Evolutionary conservation across 2,113 vertebrate species (phyloP).

Genomic region (Alethe castanea): DNA sequence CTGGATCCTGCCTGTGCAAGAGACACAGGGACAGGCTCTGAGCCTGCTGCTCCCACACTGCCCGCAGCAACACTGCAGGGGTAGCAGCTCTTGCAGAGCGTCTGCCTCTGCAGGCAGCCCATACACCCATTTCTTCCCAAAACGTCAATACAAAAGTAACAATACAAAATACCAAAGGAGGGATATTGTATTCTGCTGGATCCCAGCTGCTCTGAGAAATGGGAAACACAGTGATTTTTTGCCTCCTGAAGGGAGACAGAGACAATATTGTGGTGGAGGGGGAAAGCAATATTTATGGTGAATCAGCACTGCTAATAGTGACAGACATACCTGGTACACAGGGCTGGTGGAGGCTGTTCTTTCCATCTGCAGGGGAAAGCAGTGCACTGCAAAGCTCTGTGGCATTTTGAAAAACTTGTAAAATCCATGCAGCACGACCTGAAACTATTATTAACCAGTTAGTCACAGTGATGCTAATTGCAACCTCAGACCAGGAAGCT

Average conservation of each 20-base stretch:
- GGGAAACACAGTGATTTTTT: not conserved
- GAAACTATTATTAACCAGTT: not conserved
- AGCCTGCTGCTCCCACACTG: not conserved
- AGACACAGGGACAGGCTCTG: not conserved
- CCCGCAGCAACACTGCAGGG: not conserved
- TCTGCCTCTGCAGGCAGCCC: not conserved
- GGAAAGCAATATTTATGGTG: not conserved
- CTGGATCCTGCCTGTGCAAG: not conserved
- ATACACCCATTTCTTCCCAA: not conserved
- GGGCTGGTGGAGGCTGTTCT: not conserved
- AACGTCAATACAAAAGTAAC: not conserved
- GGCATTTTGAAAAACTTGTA: constrained; percentile 1
- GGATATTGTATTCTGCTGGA: constrained; percentile 1
- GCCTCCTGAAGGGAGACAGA: not conserved
- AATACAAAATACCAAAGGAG: not conserved
- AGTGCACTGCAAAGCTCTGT: not conserved
- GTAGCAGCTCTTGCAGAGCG: not conserved
- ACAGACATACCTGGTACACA: not conserved
- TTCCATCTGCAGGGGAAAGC: not conserved
- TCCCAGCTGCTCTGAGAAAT: not conserved
- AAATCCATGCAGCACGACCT: not conserved
- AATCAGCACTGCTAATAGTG: not conserved
- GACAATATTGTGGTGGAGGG: not conserved
- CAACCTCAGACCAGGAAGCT: not conserved
- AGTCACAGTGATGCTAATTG: constrained; percentile 1